A percentile compares a stretch with the other conserved stretches of the same genome.
phyloP scores from a whole-genome alignment of 2,113 vertebrate genomes.

The Hemibagrus wyckioides region DNA sequence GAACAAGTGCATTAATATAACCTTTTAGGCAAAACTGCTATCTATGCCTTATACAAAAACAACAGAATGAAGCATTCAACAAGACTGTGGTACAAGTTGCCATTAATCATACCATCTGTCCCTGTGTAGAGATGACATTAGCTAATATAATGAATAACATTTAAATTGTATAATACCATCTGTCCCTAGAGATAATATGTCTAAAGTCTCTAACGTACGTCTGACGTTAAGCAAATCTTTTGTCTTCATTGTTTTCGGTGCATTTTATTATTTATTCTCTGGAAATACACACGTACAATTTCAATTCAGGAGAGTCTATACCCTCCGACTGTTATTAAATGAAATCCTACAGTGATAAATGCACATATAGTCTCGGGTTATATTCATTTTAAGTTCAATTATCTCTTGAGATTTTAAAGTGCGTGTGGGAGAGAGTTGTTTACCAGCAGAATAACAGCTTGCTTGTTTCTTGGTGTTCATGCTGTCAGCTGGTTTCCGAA shows the following conservation, averaged over 20 bases:
- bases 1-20: background rate
- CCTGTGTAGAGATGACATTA: background rate
- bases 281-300: background rate
- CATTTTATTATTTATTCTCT: background rate
- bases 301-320: background rate
- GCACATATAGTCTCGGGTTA: slow-evolving; percentile 9
- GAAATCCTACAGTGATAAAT: slow-evolving; percentile 27
- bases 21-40: background rate
- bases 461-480: slow-evolving; percentile 12
- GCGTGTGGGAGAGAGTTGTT: slow-evolving; percentile 25
- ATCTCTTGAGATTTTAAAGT: slow-evolving; percentile 1
- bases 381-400: slow-evolving; percentile 23
- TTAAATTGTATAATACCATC: background rate
- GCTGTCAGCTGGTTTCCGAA: slow-evolving; percentile 20
- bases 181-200: background rate
- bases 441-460: slow-evolving; percentile 19
- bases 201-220: background rate
- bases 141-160: background rate
- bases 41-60: background rate
- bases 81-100: background rate
- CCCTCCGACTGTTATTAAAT: slow-evolving; percentile 11
- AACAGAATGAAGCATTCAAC: background rate
- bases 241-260: background rate
- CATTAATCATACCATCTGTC: background rate
- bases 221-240: background rate